phyloP scores from a whole-genome alignment of 2,113 vertebrate species.

The Ochotona curzoniae region DNA sequence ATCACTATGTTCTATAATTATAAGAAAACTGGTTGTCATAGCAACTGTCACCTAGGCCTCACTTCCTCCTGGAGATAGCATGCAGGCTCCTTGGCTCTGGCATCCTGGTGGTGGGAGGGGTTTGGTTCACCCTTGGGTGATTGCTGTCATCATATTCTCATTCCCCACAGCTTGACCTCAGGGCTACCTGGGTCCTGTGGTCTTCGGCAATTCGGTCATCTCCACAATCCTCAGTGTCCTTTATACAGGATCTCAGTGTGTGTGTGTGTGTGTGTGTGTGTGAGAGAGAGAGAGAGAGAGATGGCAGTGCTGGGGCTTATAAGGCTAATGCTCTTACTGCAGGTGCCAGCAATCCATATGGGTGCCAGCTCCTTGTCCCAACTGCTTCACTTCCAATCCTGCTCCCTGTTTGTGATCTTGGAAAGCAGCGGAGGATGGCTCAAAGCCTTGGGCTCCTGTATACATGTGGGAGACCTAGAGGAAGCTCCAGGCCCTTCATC shows the following conservation, averaged over 20 bases:
- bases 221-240: neutral
- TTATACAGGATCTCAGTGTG: neutral
- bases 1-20: constrained; percentile 68
- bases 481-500: neutral
- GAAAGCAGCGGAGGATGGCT: too few species aligned
- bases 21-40: constrained; percentile 71
- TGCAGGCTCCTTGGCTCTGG: constrained; percentile 56
- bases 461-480: too few species aligned
- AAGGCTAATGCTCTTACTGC: too few species aligned
- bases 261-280: neutral
- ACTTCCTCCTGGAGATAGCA: constrained; percentile 53
- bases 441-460: too few species aligned
- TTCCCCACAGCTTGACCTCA: neutral
- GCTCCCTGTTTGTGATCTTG: too few species aligned
- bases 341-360: too few species aligned
- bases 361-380: too few species aligned
- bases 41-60: constrained; percentile 55
- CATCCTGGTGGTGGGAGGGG: neutral
- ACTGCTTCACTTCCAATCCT: too few species aligned
- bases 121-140: neutral
- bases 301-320: too few species aligned
- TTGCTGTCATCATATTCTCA: neutral
- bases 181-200: neutral
- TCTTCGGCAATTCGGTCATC: neutral
- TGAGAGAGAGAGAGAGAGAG: too few species aligned